Evolutionary conservation across 2,797 vertebrate species (phyloP).

Genomic region (Prionace glauca): DNA sequence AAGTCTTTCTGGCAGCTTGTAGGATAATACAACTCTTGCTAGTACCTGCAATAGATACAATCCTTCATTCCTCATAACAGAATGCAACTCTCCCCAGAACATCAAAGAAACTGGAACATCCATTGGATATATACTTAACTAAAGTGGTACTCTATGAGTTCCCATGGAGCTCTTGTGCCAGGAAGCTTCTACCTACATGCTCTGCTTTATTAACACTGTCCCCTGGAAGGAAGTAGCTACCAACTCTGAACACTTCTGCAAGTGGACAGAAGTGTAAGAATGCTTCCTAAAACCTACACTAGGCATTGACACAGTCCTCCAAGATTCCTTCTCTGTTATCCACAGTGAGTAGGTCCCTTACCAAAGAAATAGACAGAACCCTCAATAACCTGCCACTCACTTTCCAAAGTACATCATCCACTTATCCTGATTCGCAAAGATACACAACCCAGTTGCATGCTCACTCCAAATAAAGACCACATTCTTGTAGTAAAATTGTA

Average conservation of each 20-base stretch:
- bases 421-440: neutral
- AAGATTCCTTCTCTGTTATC: neutral
- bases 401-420: neutral
- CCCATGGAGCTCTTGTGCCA: neutral
- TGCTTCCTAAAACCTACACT: neutral
- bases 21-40: neutral
- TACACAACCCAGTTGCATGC: neutral
- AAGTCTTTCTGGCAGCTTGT: neutral
- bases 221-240: neutral
- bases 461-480: neutral
- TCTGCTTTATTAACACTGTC: neutral
- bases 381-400: neutral
- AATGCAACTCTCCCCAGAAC: neutral
- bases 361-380: neutral
- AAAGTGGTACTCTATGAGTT: neutral
- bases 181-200: neutral
- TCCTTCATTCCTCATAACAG: neutral
- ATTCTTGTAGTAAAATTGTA: neutral
- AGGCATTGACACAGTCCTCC: neutral
- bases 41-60: neutral
- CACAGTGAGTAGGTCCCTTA: neutral
- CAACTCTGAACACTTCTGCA: neutral
- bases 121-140: neutral
- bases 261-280: neutral
- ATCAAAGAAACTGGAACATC: neutral